Percentiles rank a stretch among this genome's conserved stretches.
These are phyloP conservation scores for Drosophila putrida DNA, from an alignment of 2,888 invertebrate genomes.

Conservation along the genomic window DNA sequence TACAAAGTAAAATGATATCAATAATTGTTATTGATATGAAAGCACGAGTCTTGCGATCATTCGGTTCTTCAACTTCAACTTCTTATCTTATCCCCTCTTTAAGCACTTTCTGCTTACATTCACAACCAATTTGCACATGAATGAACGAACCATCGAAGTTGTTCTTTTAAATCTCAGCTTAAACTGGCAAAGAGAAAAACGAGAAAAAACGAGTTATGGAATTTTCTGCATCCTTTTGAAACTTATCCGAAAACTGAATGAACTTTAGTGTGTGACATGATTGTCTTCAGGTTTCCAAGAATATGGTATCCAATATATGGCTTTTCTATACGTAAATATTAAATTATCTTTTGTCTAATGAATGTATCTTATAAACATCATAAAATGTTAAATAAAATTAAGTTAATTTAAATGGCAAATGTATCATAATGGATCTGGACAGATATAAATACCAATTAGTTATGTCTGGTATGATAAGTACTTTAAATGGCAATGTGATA, in stretches of 20 bases:
- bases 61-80: neutral
- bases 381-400: too few species aligned
- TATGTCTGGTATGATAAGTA: too few species aligned
- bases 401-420: neutral
- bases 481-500: too few species aligned
- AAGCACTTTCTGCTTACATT: constrained; percentile 13
- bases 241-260: neutral
- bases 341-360: neutral
- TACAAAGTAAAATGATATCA: constrained; percentile 64
- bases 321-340: neutral
- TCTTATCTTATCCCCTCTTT: neutral
- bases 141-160: constrained; percentile 55
- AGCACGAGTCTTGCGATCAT: constrained; percentile 66
- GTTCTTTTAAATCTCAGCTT: constrained; percentile 51
- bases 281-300: neutral
- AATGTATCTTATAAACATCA: too few species aligned
- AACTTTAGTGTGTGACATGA: neutral
- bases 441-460: neutral
- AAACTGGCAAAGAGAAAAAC: neutral
- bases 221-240: neutral
- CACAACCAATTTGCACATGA: constrained; percentile 47
- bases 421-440: neutral
- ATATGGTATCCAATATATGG: neutral
- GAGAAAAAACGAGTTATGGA: neutral
- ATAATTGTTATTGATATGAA: constrained; percentile 76